Evolutionary conservation across 2,888 invertebrate genomes (phyloP).

Genomic region (Tribolium freemani): DNA sequence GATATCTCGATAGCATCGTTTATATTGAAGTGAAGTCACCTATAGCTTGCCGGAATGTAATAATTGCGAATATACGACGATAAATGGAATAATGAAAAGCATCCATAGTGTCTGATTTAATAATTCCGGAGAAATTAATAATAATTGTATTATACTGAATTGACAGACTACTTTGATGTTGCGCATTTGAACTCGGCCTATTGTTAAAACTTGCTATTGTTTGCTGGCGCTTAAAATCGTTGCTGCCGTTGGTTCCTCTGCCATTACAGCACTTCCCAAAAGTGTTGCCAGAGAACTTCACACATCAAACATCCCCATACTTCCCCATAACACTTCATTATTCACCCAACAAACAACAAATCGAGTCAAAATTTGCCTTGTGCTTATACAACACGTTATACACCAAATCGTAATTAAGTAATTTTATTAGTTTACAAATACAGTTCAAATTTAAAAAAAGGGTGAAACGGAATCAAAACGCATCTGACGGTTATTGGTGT

Average conservation of each 20-base stretch:
- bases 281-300: neutral
- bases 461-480: neutral
- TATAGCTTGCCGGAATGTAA: conserved; percentile 61
- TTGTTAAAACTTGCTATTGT: conserved; percentile 64
- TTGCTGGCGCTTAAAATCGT: conserved; percentile 50
- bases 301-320: neutral
- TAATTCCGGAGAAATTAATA: conserved; percentile 67
- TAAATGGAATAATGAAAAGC: conserved; percentile 60
- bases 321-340: neutral
- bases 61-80: conserved; percentile 60
- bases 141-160: conserved; percentile 67
- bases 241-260: conserved; percentile 42
- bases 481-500: neutral
- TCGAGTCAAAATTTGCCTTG: neutral
- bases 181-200: conserved; percentile 62
- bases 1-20: conserved; percentile 22
- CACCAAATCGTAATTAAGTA: neutral
- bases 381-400: neutral
- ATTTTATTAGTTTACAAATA: too few species aligned
- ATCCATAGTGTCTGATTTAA: conserved; percentile 65
- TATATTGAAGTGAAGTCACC: conserved; percentile 54
- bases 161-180: conserved; percentile 65
- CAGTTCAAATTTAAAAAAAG: neutral
- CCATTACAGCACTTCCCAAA: conserved; percentile 49
- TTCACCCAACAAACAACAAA: neutral